phyloP scores from a whole-genome alignment of 2,113 vertebrate genomes.

The Bombycilla garrulus region DNA sequence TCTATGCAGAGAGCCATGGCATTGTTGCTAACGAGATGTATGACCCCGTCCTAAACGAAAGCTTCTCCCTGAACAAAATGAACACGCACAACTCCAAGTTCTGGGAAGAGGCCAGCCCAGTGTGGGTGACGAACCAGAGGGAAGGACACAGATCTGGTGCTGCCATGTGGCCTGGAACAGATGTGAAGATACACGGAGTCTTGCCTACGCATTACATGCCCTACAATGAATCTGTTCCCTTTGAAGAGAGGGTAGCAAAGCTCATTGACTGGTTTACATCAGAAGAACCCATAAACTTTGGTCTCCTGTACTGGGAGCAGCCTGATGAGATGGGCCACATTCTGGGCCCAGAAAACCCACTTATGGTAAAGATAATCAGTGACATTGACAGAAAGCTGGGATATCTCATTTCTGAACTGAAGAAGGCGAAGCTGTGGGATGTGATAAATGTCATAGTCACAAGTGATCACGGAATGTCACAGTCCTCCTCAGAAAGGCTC shows the following conservation, averaged over 20 bases:
- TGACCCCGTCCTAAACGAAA: conserved; percentile 79
- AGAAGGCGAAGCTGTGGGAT: conserved; percentile 78
- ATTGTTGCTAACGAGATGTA: conserved; percentile 91
- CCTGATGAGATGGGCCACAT: conserved; percentile 85
- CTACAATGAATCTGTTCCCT: conserved; percentile 83
- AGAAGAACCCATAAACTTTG: conserved; percentile 82
- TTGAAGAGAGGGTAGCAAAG: conserved; percentile 80
- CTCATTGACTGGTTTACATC: conserved; percentile 85
- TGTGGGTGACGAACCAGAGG: conserved; percentile 89
- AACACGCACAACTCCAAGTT: conserved; percentile 80
- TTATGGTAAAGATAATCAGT: conserved; percentile 78
- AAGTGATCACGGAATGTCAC: conserved; percentile 91
- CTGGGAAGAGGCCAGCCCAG: conserved; percentile 88
- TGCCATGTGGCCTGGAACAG: conserved; percentile 92
- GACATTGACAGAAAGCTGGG: conserved; percentile 86
- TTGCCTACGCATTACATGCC: conserved; percentile 80
- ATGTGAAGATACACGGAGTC: conserved; percentile 82
- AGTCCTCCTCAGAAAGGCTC: conserved; percentile 80
- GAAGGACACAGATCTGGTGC: conserved; percentile 82
- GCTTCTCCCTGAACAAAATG: conserved; percentile 84
- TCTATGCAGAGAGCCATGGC: conserved; percentile 87
- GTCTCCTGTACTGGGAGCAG: conserved; percentile 91
- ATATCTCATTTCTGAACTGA: conserved; percentile 82
- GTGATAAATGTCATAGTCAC: conserved; percentile 86
- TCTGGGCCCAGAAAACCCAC: conserved; percentile 83